Conservation (phyloP, 1,140 invertebrate species). For the Drosophila pruinosa region DNA sequence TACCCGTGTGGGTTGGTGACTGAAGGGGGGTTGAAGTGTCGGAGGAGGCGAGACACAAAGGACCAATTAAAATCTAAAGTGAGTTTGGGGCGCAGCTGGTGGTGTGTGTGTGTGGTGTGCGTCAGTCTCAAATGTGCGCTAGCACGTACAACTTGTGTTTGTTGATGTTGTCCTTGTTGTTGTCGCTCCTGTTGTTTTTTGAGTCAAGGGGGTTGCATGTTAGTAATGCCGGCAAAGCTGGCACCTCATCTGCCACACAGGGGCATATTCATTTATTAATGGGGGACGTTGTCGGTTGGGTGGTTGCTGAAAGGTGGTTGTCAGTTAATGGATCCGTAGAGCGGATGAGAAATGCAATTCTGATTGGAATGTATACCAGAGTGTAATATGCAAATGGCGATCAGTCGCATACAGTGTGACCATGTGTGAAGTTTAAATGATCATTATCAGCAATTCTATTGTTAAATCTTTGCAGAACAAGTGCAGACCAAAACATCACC, state of each 20-base stretch:
- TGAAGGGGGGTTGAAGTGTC: constrained; percentile 29
- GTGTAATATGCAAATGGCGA: background rate
- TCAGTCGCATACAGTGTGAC: background rate
- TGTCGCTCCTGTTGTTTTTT: background rate
- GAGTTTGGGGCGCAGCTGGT: constrained; percentile 40
- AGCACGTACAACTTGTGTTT: constrained; percentile 28
- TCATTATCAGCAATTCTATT: background rate
- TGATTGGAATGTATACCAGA: constrained; percentile 2
- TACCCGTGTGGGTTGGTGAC: constrained; percentile 10
- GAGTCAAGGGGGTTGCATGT: constrained; percentile 38
- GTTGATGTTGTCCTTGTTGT: constrained; percentile 13
- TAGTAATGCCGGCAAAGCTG: constrained; percentile 28
- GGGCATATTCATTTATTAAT: constrained; percentile 76
- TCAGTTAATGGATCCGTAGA: constrained; percentile 25
- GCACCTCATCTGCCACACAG: constrained; percentile 42
- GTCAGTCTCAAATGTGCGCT: constrained; percentile 23
- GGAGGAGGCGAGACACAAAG: constrained; percentile 72
- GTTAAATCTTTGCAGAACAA: constrained; percentile 19
- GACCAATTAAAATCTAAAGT: constrained; percentile 79
- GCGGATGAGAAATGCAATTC: constrained; percentile 1
- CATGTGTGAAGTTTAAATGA: background rate
- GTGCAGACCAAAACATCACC: constrained; percentile 9
- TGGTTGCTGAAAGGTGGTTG: constrained; percentile 64
- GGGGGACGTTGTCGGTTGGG: constrained; percentile 45
- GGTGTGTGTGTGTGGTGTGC: background rate